Evolutionary conservation across 2,888 invertebrate species (phyloP), one percentile per base, ranked within the genome.

Genomic region (Hoplodrina blanda): DNA sequence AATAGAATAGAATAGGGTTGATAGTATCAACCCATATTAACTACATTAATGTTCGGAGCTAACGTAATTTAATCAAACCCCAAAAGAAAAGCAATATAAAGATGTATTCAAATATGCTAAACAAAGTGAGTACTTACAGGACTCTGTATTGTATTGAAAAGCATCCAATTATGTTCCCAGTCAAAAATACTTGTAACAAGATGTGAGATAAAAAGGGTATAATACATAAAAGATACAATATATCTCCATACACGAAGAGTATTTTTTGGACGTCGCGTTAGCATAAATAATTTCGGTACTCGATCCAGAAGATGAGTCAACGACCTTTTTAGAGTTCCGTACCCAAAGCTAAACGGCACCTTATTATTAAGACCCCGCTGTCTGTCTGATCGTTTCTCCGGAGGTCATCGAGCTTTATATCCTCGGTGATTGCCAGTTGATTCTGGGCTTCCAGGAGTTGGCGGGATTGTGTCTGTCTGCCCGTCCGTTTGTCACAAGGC

Each of bases 121-220:
- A 50, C 53, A 54, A 59, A 76, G 19, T n/a, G 11, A 37, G 0
- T 44, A 8, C 46, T 37, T 20, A 30, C 54, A 63, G 55, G 30
- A 53, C 5, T 13, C 17, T 11, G 25, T 50, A 20, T 77, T 64
- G 46, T 72, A 70, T 77, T 30, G 77, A 60, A 65, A 78, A 64
- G 41, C n/a, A 56, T 53, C 75, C 75, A 76, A 76, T 73, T 76
- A 76, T 61, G 37, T 78, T 60, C 13, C 10, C 15, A 41, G 41
- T 37, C 73, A 64, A 65, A 73, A 8, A 65, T 60, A 61, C 25
- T 73, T 72, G 46, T 56, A 30, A 60, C 37, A 44, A 62, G 59
- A 78, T 63, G n/a, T 55, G 20, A 44, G 75, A 76, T 78, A 78
- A 65, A 73, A 76, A 65, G 20, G 62, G 30, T 60, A 49, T 19